A percentile compares a stretch with the other conserved stretches of the same genome.
Conservation (phyloP, 2,797 vertebrate genomes). For the Malacoraja senta region DNA sequence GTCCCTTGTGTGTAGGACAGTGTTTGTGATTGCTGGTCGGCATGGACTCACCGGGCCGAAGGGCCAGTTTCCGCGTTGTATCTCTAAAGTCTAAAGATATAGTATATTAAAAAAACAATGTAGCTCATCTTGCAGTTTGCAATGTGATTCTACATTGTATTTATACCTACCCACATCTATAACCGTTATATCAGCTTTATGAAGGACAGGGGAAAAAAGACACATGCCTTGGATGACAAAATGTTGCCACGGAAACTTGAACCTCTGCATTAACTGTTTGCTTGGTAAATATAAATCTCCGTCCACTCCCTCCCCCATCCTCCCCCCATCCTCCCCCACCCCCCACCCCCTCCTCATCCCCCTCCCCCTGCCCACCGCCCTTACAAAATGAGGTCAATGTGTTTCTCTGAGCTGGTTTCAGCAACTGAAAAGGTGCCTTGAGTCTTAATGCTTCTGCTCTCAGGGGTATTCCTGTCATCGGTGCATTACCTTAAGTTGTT, state of each 20-base stretch:
- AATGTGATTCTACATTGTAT: neutral
- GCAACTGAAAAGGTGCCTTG: neutral
- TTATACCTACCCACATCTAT: too few species aligned
- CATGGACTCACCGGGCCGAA: too few species aligned
- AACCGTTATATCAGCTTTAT: neutral
- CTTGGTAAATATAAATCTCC: neutral
- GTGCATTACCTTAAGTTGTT: constrained; percentile 7
- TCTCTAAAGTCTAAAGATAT: too few species aligned
- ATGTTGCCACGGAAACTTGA: neutral
- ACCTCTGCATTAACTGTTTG: neutral
- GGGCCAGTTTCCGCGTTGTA: too few species aligned
- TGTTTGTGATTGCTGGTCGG: too few species aligned
- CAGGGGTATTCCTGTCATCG: constrained; percentile 16
- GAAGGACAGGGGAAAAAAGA: neutral
- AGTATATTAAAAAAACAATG: neutral
- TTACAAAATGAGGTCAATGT: neutral
- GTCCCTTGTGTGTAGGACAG: too few species aligned
- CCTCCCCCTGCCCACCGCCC: neutral
- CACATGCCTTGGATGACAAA: neutral
- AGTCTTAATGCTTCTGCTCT: neutral
- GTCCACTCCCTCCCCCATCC: too few species aligned
- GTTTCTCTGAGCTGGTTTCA: neutral
- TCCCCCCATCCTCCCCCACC: too few species aligned
- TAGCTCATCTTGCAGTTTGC: neutral
- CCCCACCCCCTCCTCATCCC: too few species aligned